These are phyloP conservation scores for Neodon shergylaensis DNA, from an alignment of 2,113 vertebrate genomes.

Conservation along the genomic window DNA sequence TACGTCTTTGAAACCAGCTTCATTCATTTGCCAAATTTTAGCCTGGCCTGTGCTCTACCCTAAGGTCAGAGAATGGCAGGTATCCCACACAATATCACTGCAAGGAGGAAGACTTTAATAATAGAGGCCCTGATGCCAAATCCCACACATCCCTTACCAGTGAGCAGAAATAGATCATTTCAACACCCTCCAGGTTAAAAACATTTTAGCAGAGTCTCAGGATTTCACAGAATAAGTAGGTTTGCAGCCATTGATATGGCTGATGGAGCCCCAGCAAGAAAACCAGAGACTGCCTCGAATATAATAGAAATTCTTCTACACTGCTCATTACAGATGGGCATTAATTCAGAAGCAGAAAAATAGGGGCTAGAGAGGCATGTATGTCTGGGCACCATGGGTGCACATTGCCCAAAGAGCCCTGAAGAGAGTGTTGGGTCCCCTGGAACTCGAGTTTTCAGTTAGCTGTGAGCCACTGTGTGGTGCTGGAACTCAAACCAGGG, in stretches of 20 bases:
- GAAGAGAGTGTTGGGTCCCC: too few relatives aligned
- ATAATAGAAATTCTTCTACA: background rate
- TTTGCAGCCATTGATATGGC: background rate
- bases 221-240: conserved; percentile 5
- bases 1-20: conserved; percentile 19
- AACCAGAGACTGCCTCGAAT: background rate
- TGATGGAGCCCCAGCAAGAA: background rate
- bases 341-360: conserved; percentile 35
- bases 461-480: too few relatives aligned
- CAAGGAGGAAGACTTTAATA: conserved; percentile 44
- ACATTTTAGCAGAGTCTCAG: conserved; percentile 26
- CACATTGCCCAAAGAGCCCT: too few relatives aligned
- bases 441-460: too few relatives aligned
- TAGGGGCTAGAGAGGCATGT: background rate
- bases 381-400: too few relatives aligned
- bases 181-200: conserved; percentile 40
- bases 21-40: conserved; percentile 20
- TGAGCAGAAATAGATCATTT: conserved; percentile 24
- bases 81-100: background rate
- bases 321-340: background rate
- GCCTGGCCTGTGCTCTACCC: background rate
- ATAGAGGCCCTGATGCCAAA: conserved; percentile 33
- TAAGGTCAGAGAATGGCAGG: background rate
- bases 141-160: background rate
- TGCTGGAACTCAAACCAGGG: too few relatives aligned